Evolutionary conservation across 1,140 invertebrate species (phyloP).

Genomic region (Drosophila navojoa): DNA sequence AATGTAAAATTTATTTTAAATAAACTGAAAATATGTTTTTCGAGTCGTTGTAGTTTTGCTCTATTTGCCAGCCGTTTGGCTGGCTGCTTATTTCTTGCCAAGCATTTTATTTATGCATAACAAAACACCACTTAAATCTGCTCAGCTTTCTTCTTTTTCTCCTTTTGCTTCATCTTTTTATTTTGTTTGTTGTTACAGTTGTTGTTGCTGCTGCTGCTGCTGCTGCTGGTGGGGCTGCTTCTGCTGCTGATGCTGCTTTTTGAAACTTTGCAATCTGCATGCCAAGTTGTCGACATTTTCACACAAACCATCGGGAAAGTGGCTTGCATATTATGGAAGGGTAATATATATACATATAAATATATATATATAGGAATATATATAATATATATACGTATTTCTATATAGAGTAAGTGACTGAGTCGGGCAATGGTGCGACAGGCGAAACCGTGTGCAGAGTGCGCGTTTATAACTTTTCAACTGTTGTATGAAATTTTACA

Average conservation of each 20-base stretch:
- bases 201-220: constrained; percentile 33
- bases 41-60: constrained; percentile 27
- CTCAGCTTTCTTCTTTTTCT: constrained; percentile 55
- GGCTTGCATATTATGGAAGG: constrained; percentile 30
- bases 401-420: constrained; percentile 9
- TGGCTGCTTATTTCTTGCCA: constrained; percentile 69
- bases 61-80: constrained; percentile 12
- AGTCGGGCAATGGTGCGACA: constrained; percentile 5
- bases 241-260: constrained; percentile 51
- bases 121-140: constrained; percentile 81
- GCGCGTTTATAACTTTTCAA: constrained; percentile 82
- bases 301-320: constrained; percentile 67
- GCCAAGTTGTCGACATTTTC: constrained; percentile 81
- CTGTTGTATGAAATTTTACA: constrained; percentile 83
- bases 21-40: constrained; percentile 80
- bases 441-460: constrained; percentile 64
- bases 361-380: background rate
- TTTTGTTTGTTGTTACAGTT: constrained; percentile 31
- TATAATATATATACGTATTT: background rate
- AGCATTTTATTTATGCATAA: constrained; percentile 82
- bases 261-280: constrained; percentile 81
- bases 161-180: constrained; percentile 24
- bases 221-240: constrained; percentile 22
- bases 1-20: constrained; percentile 82
- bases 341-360: background rate